Conservation (phyloP, 2,797 vertebrate genomes). For the Serranus cabrilla region DNA sequence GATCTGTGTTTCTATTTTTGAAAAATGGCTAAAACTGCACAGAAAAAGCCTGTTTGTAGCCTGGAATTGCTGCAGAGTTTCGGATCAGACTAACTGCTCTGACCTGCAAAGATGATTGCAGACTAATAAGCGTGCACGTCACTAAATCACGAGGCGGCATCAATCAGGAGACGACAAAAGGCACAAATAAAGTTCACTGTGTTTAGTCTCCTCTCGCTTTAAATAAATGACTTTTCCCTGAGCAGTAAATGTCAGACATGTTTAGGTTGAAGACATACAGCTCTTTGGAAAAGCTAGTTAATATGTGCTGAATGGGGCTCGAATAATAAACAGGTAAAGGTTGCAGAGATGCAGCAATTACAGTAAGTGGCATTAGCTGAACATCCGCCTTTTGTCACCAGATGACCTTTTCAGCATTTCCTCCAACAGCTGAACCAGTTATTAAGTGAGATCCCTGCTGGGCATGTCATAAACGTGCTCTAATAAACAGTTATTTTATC, state of each 20-base stretch:
- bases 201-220: background rate
- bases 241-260: background rate
- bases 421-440: background rate
- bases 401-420: background rate
- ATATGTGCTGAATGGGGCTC: background rate
- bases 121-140: no score
- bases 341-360: conserved; percentile 3
- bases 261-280: background rate
- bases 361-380: background rate
- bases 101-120: background rate
- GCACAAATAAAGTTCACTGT: background rate
- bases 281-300: background rate
- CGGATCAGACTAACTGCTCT: background rate
- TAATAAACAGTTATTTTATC: background rate
- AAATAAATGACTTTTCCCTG: background rate
- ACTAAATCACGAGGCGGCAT: no score
- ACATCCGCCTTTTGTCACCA: background rate
- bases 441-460: background rate
- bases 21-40: background rate
- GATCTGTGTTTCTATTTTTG: background rate
- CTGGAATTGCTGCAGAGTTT: background rate
- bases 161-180: no score
- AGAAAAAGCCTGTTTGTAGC: background rate
- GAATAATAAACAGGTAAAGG: background rate
- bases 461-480: background rate